These are phyloP conservation scores for Petrophora chlorosata DNA, from an alignment of 2,888 invertebrate genomes.

Conservation along the genomic window DNA sequence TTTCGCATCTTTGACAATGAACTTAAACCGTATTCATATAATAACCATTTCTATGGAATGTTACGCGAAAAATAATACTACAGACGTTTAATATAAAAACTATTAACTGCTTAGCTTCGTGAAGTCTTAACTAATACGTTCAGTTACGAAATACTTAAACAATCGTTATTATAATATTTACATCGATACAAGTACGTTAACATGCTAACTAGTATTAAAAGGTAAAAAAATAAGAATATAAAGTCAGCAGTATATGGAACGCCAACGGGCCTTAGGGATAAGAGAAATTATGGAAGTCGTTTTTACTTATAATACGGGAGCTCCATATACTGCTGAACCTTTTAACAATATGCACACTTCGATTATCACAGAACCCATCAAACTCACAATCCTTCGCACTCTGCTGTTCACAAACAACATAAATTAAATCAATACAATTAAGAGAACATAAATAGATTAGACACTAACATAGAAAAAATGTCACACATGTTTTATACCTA, in stretches of 20 bases:
- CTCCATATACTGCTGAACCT: slow-evolving; percentile 43
- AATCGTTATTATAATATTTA: slow-evolving; percentile 56
- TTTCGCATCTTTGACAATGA: slow-evolving; percentile 50
- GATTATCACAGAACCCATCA: slow-evolving; percentile 69
- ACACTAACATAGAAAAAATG: slow-evolving; percentile 31
- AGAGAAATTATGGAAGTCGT: slow-evolving; percentile 17
- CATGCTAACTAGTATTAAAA: slow-evolving; percentile 44
- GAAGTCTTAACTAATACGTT: slow-evolving; percentile 48
- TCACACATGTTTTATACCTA: slow-evolving; percentile 22
- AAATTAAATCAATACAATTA: slow-evolving; percentile 38
- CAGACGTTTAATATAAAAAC: slow-evolving; percentile 47
- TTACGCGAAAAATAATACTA: slow-evolving; percentile 65
- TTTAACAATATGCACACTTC: slow-evolving; percentile 46
- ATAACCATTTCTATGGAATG: slow-evolving; percentile 64
- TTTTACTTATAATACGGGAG: slow-evolving; percentile 21
- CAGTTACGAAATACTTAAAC: slow-evolving; percentile 49
- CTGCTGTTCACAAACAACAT: slow-evolving; percentile 50
- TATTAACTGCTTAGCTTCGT: slow-evolving; percentile 46
- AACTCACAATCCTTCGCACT: slow-evolving; percentile 44
- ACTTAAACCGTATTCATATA: slow-evolving; percentile 38
- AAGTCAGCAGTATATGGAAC: slow-evolving; percentile 44
- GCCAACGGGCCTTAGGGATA: slow-evolving; percentile 11
- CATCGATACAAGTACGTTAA: slow-evolving; percentile 48
- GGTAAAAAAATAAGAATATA: slow-evolving; percentile 49
- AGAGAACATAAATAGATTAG: slow-evolving; percentile 36